These are phyloP conservation scores for Pempheris klunzingeri DNA, from an alignment of 2,797 vertebrate genomes.

Conservation along the genomic window DNA sequence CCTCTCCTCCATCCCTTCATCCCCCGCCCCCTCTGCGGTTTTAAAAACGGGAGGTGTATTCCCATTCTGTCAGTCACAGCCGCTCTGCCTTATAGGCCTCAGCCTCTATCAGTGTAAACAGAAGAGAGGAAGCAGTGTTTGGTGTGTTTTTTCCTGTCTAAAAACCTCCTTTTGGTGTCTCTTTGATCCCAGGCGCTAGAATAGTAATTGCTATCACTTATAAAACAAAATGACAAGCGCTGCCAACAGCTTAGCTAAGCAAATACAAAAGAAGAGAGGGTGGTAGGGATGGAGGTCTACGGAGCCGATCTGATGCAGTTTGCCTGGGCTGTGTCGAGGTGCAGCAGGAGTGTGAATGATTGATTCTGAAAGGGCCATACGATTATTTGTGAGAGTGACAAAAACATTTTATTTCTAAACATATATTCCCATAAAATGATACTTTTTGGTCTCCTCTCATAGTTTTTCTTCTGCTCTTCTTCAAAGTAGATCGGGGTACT, in stretches of 20 bases:
- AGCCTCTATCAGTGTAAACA: slow-evolving; percentile 78
- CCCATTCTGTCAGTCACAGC: slow-evolving; percentile 78
- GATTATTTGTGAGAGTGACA: not conserved
- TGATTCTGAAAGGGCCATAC: not conserved
- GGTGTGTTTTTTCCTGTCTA: slow-evolving; percentile 70
- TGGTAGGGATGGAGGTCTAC: slow-evolving; percentile 27
- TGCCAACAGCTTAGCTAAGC: slow-evolving; percentile 70
- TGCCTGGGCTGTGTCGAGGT: slow-evolving; percentile 1
- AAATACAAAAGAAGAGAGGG: slow-evolving; percentile 63
- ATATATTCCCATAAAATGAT: slow-evolving; percentile 28
- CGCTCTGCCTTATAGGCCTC: slow-evolving; percentile 64
- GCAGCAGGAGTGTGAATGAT: slow-evolving; percentile 28
- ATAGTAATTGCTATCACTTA: slow-evolving; percentile 81
- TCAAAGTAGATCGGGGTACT: slow-evolving; percentile 23
- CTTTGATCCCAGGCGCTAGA: slow-evolving; percentile 77
- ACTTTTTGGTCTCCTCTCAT: not conserved
- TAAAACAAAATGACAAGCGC: slow-evolving; percentile 75
- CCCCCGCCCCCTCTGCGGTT: slow-evolving; percentile 35
- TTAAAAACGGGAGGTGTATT: slow-evolving; percentile 75
- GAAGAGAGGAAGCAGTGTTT: slow-evolving; percentile 67
- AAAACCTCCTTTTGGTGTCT: slow-evolving; percentile 74
- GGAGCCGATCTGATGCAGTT: slow-evolving; percentile 10
- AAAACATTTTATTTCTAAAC: slow-evolving; percentile 12
- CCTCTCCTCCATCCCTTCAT: slow-evolving; percentile 12
- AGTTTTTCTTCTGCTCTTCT: slow-evolving; percentile 12